A percentile compares a stretch with the other conserved stretches of the same genome.
phyloP scores from a whole-genome alignment of 2,888 invertebrate genomes.

The Falcaria lacertinaria region DNA sequence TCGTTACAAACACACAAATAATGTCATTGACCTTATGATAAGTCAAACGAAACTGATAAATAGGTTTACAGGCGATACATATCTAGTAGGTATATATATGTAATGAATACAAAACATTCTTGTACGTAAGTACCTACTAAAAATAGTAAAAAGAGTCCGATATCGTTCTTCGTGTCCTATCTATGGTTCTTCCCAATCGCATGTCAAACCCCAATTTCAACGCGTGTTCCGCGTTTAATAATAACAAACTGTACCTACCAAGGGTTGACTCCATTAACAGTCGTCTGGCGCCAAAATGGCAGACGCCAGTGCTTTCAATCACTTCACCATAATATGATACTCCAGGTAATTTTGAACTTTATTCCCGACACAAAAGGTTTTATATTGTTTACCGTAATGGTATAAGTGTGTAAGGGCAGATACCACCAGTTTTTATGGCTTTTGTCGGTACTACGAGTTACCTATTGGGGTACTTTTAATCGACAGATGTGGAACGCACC shows the following conservation, averaged over 20 bases:
- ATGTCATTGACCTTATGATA: too few species aligned
- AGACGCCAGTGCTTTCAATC: constrained; percentile 36
- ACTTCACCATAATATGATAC: constrained; percentile 17
- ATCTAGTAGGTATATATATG: too few species aligned
- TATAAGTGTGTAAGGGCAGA: constrained; percentile 12
- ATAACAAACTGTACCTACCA: constrained; percentile 29
- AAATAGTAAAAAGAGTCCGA: too few species aligned
- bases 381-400: constrained; percentile 6
- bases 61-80: too few species aligned
- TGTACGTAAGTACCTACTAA: too few species aligned
- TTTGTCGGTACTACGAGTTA: neutral
- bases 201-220: constrained; percentile 34
- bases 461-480: neutral
- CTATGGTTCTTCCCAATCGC: constrained; percentile 11
- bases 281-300: constrained; percentile 65
- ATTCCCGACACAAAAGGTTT: constrained; percentile 1
- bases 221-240: constrained; percentile 10
- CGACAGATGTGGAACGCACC: constrained; percentile 6
- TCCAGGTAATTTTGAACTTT: constrained; percentile 18
- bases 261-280: constrained; percentile 46
- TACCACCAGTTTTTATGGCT: constrained; percentile 25
- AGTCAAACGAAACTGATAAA: too few species aligned
- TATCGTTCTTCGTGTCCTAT: too few species aligned
- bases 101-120: too few species aligned
- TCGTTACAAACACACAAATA: too few species aligned